A percentile compares a stretch with the other conserved stretches of the same genome.
phyloP scores from a whole-genome alignment of 2,113 vertebrate species.

The Cnemophilus loriae region DNA sequence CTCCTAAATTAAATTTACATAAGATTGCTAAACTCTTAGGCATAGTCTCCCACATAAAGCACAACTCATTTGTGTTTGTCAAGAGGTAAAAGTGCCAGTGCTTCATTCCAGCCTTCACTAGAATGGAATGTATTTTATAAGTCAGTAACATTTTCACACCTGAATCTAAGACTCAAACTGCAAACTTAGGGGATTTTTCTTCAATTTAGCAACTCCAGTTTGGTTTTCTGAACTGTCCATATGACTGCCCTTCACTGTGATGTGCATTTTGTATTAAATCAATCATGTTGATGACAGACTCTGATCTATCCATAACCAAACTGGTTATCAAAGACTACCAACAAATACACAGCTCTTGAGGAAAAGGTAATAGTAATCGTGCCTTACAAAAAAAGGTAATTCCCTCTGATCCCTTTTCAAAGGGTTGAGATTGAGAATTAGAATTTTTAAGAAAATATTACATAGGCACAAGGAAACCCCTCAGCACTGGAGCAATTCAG shows the following conservation, averaged over 20 bases:
- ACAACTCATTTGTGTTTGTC: background rate
- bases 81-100: background rate
- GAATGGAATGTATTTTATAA: background rate
- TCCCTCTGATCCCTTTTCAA: background rate
- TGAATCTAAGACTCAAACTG: background rate
- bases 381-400: background rate
- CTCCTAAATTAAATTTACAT: background rate
- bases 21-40: background rate
- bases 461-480: background rate
- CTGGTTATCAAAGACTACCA: background rate
- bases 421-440: background rate
- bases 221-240: background rate
- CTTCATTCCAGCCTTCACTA: background rate
- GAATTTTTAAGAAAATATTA: background rate
- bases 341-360: background rate
- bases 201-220: background rate
- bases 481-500: background rate
- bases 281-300: background rate
- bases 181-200: background rate
- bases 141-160: background rate
- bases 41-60: background rate
- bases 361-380: accelerated
- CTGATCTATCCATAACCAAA: background rate
- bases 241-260: background rate
- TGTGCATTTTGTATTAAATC: background rate